A percentile compares a stretch with the other conserved stretches of the same genome.
phyloP scores from a whole-genome alignment of 1,140 invertebrate genomes.

The Heliconius congener region DNA sequence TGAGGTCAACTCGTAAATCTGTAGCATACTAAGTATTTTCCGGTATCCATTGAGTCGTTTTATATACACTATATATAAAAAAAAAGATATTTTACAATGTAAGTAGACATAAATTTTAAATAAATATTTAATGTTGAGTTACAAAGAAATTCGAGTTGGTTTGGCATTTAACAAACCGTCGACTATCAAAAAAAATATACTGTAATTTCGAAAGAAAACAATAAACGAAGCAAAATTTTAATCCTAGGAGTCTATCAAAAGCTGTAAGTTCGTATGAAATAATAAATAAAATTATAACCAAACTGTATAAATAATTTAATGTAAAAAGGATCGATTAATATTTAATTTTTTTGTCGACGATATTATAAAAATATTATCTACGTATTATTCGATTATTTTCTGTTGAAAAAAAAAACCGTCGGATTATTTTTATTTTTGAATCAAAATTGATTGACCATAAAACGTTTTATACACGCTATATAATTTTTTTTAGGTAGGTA shows the following conservation, averaged over 20 bases:
- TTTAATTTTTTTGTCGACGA: neutral
- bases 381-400: neutral
- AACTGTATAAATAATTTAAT: neutral
- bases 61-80: neutral
- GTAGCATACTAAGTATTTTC: conserved; percentile 28
- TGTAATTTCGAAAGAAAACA: neutral
- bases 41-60: conserved; percentile 6
- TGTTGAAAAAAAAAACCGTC: neutral
- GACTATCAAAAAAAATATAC: neutral
- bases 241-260: too few relatives aligned
- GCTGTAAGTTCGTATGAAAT: too few relatives aligned
- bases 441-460: neutral
- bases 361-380: neutral
- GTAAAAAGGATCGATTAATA: neutral
- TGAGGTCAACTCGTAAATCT: conserved; percentile 32
- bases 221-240: neutral
- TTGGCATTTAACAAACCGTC: neutral
- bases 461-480: neutral
- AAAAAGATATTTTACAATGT: neutral
- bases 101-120: neutral
- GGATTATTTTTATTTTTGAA: neutral
- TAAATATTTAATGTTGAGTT: neutral
- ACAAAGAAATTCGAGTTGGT: neutral
- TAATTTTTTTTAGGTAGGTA: neutral
- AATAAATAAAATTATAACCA: neutral